These are phyloP conservation scores for Sylvilagus bachmani DNA, from an alignment of 2,113 vertebrate species.

Conservation along the genomic window DNA sequence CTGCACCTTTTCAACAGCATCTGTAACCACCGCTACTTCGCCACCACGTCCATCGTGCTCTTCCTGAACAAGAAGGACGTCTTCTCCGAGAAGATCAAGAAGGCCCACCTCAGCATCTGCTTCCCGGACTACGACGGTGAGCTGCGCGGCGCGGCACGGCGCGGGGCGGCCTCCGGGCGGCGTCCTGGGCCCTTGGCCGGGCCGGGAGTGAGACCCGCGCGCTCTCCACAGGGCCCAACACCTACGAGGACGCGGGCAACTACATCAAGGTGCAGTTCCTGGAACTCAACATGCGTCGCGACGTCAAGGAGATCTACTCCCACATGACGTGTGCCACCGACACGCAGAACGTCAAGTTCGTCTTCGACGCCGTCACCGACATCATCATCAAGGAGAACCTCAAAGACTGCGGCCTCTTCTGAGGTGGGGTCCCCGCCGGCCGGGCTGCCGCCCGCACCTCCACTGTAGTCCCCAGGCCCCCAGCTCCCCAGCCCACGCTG, in stretches of 20 bases:
- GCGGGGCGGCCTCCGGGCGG: background rate
- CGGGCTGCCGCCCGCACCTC: no score
- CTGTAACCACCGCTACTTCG: slow-evolving; percentile 99
- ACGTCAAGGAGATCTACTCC: slow-evolving; percentile 98
- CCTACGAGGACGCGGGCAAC: slow-evolving; percentile 95
- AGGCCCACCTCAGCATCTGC: slow-evolving; percentile 98
- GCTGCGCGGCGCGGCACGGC: slow-evolving; percentile 26
- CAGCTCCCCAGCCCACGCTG: no score
- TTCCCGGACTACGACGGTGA: slow-evolving; percentile 98
- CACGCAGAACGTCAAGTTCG: slow-evolving; percentile 99
- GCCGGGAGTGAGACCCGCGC: no score
- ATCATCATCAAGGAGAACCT: slow-evolving; percentile 99
- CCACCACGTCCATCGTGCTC: slow-evolving; percentile 97
- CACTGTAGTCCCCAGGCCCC: rapidly evolving
- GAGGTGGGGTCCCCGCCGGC: slow-evolving; percentile 73
- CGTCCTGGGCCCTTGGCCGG: background rate
- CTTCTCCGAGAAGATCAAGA: slow-evolving; percentile 98
- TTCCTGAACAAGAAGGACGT: slow-evolving; percentile 99
- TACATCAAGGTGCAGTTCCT: slow-evolving; percentile 99
- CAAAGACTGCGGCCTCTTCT: slow-evolving; percentile 99
- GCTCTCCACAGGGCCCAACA: slow-evolving; percentile 93
- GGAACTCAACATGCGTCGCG: slow-evolving; percentile 95
- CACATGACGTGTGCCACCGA: slow-evolving; percentile 99
- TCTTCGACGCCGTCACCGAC: slow-evolving; percentile 98
- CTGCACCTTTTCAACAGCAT: slow-evolving; percentile 99